These are phyloP conservation scores for Solenopsis fugax DNA, from an alignment of 1,140 invertebrate genomes.

Conservation along the genomic window DNA sequence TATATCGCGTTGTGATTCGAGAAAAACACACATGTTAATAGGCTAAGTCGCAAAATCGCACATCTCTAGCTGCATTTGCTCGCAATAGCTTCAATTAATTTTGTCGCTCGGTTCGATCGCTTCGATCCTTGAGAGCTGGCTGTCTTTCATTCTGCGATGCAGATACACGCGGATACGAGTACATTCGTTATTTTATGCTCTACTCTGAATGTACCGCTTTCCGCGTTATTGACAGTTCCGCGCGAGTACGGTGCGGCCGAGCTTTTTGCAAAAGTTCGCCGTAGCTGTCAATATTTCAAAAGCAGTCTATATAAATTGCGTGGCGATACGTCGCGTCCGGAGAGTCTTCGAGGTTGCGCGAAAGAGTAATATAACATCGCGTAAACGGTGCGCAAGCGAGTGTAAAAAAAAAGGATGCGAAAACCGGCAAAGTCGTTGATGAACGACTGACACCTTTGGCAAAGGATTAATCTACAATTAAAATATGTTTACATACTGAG, in stretches of 20 bases:
- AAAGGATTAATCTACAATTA: not conserved
- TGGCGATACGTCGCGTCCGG: constrained; percentile 62
- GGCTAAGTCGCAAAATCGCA: too few relatives aligned
- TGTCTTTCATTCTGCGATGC: constrained; percentile 36
- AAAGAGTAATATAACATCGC: constrained; percentile 11
- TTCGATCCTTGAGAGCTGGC: not conserved
- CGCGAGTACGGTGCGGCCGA: too few relatives aligned
- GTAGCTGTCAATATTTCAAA: constrained; percentile 75
- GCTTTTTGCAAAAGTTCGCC: constrained; percentile 64
- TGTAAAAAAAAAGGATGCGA: not conserved
- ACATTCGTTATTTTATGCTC: constrained; percentile 30
- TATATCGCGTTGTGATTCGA: too few relatives aligned
- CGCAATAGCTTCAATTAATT: not conserved
- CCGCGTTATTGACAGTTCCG: constrained; percentile 42
- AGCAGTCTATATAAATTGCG: constrained; percentile 72
- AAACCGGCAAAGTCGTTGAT: not conserved
- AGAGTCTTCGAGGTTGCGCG: constrained; percentile 59
- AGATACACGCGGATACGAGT: not conserved
- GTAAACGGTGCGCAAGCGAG: not conserved
- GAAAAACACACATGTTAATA: too few relatives aligned
- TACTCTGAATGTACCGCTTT: constrained; percentile 10
- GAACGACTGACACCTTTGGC: not conserved
- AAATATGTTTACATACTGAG: not conserved
- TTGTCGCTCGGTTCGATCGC: not conserved
- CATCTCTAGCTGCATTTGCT: too few relatives aligned